Conservation (phyloP, 2,797 vertebrate genomes). For the Mormyrus hasselquistii region DNA sequence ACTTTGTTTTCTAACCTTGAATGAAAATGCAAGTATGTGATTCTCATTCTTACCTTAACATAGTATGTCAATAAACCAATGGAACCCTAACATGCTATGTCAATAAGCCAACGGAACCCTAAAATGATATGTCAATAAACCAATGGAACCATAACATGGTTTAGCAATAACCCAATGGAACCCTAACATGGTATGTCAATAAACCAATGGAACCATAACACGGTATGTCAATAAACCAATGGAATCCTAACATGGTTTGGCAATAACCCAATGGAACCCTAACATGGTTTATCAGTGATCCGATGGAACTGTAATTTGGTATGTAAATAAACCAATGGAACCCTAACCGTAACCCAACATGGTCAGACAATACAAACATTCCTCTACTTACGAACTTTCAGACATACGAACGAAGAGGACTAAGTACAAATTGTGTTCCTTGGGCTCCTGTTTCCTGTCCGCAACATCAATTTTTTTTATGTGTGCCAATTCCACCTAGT, state of each 20-base stretch:
- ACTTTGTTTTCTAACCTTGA: too few relatives aligned
- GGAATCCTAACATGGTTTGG: not conserved
- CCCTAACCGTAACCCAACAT: not conserved
- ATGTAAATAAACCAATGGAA: not conserved
- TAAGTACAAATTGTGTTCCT: not conserved
- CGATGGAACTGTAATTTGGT: too few relatives aligned
- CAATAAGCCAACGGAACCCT: too few relatives aligned
- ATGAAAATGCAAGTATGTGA: too few relatives aligned
- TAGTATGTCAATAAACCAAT: too few relatives aligned
- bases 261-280: not conserved
- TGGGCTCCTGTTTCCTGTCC: not conserved
- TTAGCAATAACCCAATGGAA: not conserved
- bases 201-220: too few relatives aligned
- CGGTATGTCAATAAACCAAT: too few relatives aligned
- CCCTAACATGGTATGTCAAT: not conserved
- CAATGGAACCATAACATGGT: not conserved
- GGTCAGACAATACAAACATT: not conserved
- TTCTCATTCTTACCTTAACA: too few relatives aligned
- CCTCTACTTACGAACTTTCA: not conserved
- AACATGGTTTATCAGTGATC: not conserved
- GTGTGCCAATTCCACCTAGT: too few relatives aligned
- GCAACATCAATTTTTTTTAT: not conserved
- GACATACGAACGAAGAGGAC: not conserved
- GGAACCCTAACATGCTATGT: too few relatives aligned
- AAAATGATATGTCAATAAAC: not conserved